phyloP scores from a whole-genome alignment of 2,888 invertebrate species.

The Sphecodes monilicornis region DNA sequence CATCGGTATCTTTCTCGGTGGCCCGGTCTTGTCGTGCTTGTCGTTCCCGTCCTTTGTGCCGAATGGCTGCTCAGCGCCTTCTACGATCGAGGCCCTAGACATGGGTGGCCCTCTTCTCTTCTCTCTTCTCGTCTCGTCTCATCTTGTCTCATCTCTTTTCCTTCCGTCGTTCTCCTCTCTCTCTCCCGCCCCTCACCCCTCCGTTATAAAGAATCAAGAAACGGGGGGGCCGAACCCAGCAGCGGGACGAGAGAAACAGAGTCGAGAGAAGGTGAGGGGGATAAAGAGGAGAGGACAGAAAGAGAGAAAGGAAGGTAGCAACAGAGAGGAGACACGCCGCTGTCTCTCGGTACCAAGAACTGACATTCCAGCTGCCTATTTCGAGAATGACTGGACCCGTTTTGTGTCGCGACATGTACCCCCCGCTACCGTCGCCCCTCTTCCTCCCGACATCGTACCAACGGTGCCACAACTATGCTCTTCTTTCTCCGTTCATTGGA shows the following conservation, averaged over 20 bases:
- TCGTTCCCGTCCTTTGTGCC: constrained; percentile 56
- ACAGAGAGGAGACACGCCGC: constrained; percentile 22
- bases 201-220: constrained; percentile 49
- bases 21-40: constrained; percentile 52
- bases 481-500: constrained; percentile 58
- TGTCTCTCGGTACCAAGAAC: constrained; percentile 43
- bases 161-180: constrained; percentile 29
- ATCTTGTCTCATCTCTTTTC: constrained; percentile 28
- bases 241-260: not conserved
- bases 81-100: constrained; percentile 57
- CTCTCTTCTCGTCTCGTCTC: not conserved
- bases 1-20: constrained; percentile 71
- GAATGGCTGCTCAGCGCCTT: constrained; percentile 35
- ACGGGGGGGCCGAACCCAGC: constrained; percentile 3
- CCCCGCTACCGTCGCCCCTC: not conserved
- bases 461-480: constrained; percentile 7
- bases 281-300: not conserved
- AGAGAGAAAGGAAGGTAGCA: constrained; percentile 4
- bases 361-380: constrained; percentile 71
- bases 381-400: constrained; percentile 71
- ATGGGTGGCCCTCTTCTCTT: constrained; percentile 64
- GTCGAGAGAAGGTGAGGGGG: not conserved
- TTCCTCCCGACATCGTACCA: not conserved
- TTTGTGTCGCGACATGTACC: constrained; percentile 66
- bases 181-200: not conserved